A percentile compares a stretch with the other conserved stretches of the same genome.
Conservation (phyloP, 2,888 invertebrate species). For the Leptopilina myrica region DNA sequence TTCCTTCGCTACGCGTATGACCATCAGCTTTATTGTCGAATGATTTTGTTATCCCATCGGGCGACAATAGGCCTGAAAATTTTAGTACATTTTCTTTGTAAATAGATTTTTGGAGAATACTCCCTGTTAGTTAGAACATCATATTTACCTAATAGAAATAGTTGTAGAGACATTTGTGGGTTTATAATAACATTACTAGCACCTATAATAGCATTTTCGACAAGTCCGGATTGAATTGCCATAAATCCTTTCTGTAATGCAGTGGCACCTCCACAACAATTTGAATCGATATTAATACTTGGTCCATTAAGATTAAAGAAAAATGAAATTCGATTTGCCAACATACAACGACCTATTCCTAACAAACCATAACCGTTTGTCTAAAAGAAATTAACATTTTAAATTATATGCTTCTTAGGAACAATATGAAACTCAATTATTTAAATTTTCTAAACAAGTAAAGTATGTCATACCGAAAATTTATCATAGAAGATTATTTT, state of each 20-base stretch:
- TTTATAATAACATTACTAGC: conserved; percentile 47
- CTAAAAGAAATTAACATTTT: too few relatives aligned
- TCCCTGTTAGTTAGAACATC: too few relatives aligned
- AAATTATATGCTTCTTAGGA: too few relatives aligned
- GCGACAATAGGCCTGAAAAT: conserved; percentile 46
- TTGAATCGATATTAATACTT: conserved; percentile 55
- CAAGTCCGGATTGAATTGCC: conserved; percentile 52
- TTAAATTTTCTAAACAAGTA: too few relatives aligned
- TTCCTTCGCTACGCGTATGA: conserved; percentile 50
- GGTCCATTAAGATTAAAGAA: conserved; percentile 54
- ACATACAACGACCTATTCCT: conserved; percentile 54
- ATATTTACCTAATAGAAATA: conserved; percentile 47
- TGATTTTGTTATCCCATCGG: conserved; percentile 52
- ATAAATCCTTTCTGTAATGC: conserved; percentile 52
- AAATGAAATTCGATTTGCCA: conserved; percentile 58
- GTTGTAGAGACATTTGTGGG: conserved; percentile 55
- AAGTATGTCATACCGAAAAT: conserved; percentile 45
- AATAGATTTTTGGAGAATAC: too few relatives aligned
- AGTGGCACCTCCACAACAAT: conserved; percentile 41
- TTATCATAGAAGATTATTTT: conserved; percentile 51
- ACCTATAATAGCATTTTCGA: conserved; percentile 54
- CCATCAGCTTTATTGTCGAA: conserved; percentile 54
- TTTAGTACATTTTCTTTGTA: too few relatives aligned
- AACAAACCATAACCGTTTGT: background rate
- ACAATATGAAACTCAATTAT: too few relatives aligned